phyloP scores from a whole-genome alignment of 2,113 vertebrate genomes.

The Phaetusa simplex region DNA sequence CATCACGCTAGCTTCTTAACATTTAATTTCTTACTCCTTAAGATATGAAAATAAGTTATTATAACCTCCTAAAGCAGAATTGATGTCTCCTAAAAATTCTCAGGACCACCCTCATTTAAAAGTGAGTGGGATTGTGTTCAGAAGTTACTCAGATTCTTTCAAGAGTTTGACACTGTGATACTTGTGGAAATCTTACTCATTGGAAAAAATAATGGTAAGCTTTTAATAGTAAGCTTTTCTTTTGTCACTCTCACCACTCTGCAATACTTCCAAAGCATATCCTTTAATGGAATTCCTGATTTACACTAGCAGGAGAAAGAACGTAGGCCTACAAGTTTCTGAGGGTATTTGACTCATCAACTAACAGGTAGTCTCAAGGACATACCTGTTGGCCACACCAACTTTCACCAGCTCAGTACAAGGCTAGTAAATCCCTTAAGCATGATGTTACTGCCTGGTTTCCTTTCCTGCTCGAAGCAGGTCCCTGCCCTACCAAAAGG shows the following conservation, averaged over 20 bases:
- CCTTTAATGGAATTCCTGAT: not conserved
- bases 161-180: not conserved
- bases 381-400: not conserved
- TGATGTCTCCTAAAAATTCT: not conserved
- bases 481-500: not conserved
- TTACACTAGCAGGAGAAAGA: not conserved
- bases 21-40: not conserved
- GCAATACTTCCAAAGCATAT: rapidly evolving
- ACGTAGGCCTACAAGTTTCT: not conserved
- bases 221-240: not conserved
- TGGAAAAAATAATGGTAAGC: not conserved
- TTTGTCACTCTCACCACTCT: not conserved
- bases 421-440: not conserved
- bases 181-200: not conserved
- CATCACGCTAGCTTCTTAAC: not conserved
- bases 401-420: not conserved
- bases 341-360: not conserved
- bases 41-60: conserved; percentile 26
- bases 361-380: not conserved
- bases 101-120: not conserved
- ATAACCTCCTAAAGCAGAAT: not conserved
- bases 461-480: not conserved
- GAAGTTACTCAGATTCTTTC: not conserved
- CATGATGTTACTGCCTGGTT: not conserved
- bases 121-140: not conserved